A percentile compares a stretch with the other conserved stretches of the same genome.
These are phyloP conservation scores for Lysiphlebus fabarum DNA, from an alignment of 1,140 invertebrate species.

Conservation along the genomic window DNA sequence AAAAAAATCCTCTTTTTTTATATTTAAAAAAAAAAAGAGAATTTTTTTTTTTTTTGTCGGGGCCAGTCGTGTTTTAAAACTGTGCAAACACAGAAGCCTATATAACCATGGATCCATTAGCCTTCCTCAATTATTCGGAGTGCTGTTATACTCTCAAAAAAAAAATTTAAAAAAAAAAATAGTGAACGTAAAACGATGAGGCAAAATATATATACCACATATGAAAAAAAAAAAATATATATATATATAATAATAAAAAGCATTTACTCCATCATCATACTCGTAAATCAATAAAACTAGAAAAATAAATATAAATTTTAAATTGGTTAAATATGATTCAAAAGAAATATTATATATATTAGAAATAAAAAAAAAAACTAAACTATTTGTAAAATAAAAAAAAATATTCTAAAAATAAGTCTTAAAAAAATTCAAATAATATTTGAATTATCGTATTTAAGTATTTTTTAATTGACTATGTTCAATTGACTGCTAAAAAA, in stretches of 20 bases:
- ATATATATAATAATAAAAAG: not conserved
- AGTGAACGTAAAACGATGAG: constrained; percentile 10
- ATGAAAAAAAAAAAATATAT: not conserved
- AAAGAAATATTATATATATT: not conserved
- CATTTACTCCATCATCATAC: not conserved
- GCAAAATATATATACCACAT: constrained; percentile 1
- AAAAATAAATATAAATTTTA: constrained; percentile 17
- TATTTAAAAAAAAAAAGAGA: constrained; percentile 16
- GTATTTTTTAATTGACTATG: too few species aligned
- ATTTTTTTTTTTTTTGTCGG: constrained; percentile 18
- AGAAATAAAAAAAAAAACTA: too few species aligned
- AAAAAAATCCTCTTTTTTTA: constrained; percentile 7
- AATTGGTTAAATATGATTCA: constrained; percentile 1
- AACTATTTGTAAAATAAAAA: too few species aligned
- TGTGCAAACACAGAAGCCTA: constrained; percentile 41
- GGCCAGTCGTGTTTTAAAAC: constrained; percentile 45
- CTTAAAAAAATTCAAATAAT: too few species aligned
- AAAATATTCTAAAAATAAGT: too few species aligned
- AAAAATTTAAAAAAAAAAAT: too few species aligned
- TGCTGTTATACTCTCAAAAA: constrained; percentile 37
- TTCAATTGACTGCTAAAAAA: too few species aligned
- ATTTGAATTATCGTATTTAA: too few species aligned
- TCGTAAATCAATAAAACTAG: constrained; percentile 19
- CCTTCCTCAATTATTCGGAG: constrained; percentile 48
- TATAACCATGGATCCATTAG: constrained; percentile 46